Conservation (phyloP, 1,140 invertebrate species). For the Drosophila seguyi region DNA sequence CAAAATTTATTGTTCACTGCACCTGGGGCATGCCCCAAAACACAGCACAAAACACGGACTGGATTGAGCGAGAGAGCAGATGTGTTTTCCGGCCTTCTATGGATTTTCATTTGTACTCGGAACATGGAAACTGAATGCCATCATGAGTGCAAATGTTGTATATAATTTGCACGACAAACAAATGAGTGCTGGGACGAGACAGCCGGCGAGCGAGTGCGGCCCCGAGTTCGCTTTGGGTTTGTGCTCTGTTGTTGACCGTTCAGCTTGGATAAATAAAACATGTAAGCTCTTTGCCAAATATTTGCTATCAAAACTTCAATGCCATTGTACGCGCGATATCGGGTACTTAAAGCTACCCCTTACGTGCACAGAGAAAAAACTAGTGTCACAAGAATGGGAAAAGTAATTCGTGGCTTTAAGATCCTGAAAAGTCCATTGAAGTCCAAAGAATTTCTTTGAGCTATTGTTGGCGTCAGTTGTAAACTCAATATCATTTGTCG, state of each 20-base stretch:
- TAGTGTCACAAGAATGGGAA: background rate
- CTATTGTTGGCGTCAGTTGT: background rate
- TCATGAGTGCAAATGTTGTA: conserved; percentile 45
- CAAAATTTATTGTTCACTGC: conserved; percentile 72
- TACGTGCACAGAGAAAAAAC: background rate
- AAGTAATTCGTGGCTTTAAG: background rate
- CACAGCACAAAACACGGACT: conserved; percentile 5
- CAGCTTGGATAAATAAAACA: conserved; percentile 76
- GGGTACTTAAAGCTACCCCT: conserved; percentile 47
- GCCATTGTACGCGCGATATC: conserved; percentile 42
- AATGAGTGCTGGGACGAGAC: conserved; percentile 5
- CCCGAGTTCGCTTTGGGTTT: conserved; percentile 20
- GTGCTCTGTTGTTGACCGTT: conserved; percentile 74
- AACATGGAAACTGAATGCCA: conserved; percentile 55
- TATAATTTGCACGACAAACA: conserved; percentile 78
- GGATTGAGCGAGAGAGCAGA: conserved; percentile 6
- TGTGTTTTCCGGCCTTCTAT: conserved; percentile 32
- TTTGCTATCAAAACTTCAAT: conserved; percentile 65
- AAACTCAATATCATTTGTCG: background rate
- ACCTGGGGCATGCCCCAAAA: conserved; percentile 60
- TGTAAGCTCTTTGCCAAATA: conserved; percentile 76
- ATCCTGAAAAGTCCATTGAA: background rate
- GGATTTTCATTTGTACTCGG: conserved; percentile 36
- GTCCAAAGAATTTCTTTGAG: background rate
- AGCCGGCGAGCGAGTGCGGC: background rate